Percentiles rank a stretch among this genome's conserved stretches.
Evolutionary conservation across 2,888 invertebrate species (phyloP).

Genomic region (Phragmatobia fuliginosa): DNA sequence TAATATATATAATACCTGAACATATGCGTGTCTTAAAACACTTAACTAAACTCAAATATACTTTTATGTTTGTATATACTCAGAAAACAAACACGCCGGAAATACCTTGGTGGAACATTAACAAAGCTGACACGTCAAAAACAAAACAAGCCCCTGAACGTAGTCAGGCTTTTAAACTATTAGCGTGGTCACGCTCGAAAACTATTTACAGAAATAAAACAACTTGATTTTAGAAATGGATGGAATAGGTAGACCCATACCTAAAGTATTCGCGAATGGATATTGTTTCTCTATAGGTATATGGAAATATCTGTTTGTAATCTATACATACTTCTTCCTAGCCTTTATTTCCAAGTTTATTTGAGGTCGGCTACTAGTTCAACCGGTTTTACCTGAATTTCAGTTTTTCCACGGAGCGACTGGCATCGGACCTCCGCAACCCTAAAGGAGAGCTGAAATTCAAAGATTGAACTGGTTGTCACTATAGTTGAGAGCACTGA

Average conservation of each 20-base stretch:
- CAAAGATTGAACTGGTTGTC: no score
- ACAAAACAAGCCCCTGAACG: background rate
- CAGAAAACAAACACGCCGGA: background rate
- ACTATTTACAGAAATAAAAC: background rate
- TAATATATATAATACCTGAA: background rate
- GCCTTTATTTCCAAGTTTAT: no score
- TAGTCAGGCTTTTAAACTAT: slow-evolving; percentile 2
- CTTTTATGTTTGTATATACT: no score
- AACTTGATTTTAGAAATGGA: background rate
- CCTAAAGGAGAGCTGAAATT: no score
- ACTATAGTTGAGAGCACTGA: no score
- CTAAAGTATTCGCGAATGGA: background rate
- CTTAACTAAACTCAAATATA: background rate
- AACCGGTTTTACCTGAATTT: no score
- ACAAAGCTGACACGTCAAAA: background rate
- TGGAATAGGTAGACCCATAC: background rate
- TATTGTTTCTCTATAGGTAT: no score
- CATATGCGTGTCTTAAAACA: background rate
- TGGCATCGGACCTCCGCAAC: no score
- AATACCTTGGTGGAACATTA: slow-evolving; percentile 1
- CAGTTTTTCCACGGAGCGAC: no score
- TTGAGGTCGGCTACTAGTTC: no score
- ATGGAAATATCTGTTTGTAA: no score
- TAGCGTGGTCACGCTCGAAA: slow-evolving; percentile 4
- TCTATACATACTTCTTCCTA: no score